These are phyloP conservation scores for Apis cerana DNA, from an alignment of 1,140 invertebrate genomes.

Conservation along the genomic window DNA sequence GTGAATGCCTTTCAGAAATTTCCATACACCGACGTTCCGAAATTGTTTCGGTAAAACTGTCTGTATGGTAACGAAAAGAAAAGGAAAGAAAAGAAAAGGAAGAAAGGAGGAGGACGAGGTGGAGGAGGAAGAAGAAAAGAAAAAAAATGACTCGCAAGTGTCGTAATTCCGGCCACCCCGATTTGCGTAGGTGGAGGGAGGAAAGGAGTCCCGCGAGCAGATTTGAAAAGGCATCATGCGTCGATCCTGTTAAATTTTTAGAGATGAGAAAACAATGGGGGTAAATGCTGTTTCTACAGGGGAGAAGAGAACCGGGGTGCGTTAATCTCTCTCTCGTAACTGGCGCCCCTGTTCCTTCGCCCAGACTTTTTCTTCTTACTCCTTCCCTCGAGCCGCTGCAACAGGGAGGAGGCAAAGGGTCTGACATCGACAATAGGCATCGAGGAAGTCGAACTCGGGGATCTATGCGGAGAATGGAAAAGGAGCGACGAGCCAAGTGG, in stretches of 20 bases:
- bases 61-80: neutral
- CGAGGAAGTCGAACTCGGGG: slow-evolving; percentile 59
- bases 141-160: neutral
- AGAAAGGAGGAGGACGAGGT: too few relatives aligned
- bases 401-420: slow-evolving; percentile 38
- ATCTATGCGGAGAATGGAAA: slow-evolving; percentile 34
- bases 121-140: neutral
- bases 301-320: slow-evolving; percentile 51
- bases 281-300: slow-evolving; percentile 58
- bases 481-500: slow-evolving; percentile 18
- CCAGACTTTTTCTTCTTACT: slow-evolving; percentile 43
- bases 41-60: too few relatives aligned
- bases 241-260: slow-evolving; percentile 63
- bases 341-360: slow-evolving; percentile 33
- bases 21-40: neutral
- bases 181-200: neutral
- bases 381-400: neutral
- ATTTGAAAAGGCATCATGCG: slow-evolving; percentile 44
- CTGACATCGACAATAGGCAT: slow-evolving; percentile 64
- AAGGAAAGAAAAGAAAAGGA: too few relatives aligned
- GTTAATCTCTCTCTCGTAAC: slow-evolving; percentile 60
- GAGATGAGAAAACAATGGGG: slow-evolving; percentile 62
- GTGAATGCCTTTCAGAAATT: neutral
- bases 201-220: slow-evolving; percentile 31
- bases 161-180: slow-evolving; percentile 17